Evolutionary conservation across 2,797 vertebrate species (phyloP), one percentile per base, ranked within the genome.

Genomic region (Meda fulgida): DNA sequence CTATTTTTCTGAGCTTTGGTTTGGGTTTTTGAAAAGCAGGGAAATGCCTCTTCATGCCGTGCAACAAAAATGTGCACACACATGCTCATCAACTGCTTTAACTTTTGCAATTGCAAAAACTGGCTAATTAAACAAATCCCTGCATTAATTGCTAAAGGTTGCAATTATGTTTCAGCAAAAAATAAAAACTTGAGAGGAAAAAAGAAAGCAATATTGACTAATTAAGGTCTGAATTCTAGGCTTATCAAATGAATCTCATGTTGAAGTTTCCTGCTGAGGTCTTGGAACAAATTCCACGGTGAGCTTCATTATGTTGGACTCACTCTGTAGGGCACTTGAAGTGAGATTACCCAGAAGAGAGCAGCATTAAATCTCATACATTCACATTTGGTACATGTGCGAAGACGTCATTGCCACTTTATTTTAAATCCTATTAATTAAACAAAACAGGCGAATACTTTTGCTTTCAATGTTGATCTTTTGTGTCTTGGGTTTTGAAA

Each of bases 211-310:
- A 36, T 80, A 67, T 67, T 67, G 51, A 19, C 23, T 63, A 60
- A 40, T 78, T 60, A 78, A 78, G 11, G 67, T 34, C 19, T 80
- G 78, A 67, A 67, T 80, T 48, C 60, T 40, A 78, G 1, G 23
- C 4, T 0, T 43, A 58, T 78, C 14, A 8, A 23, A 67, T 34
- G 23, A 46, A 34, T 80, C 3, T 48, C 19, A 48, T 80, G 63
- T 40, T 78, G 76, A 63, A 36, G 7, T 80, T 67, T 69, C 78
- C 13, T 80, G 78, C 63, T 53, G 78, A 34, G 67, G 60, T 69
- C 63, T 80, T 48, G 43, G 43, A 51, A 43, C 29, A 67, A 67
- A 80, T 65, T 51, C 38, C 40, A 23, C 78, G 53, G 13, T 67
- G 4, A 51, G 29, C 29, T n/a, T 80, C 43, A 51, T 67, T 80